Conservation (phyloP, 2,113 vertebrate genomes). For the Spheniscus mendiculus region DNA sequence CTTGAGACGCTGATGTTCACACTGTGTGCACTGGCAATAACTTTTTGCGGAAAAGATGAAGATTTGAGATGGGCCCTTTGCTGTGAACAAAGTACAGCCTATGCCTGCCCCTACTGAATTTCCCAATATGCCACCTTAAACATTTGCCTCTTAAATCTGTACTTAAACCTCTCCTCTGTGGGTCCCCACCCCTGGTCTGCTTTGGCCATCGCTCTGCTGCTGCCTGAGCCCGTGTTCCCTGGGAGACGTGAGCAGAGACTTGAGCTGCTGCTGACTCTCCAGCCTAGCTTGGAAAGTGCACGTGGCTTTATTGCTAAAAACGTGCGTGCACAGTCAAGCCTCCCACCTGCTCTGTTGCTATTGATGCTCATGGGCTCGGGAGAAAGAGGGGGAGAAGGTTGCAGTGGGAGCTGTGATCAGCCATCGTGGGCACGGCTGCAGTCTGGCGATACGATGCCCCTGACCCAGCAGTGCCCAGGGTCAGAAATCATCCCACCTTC, state of each 20-base stretch:
- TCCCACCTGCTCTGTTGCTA: neutral
- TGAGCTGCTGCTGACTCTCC: neutral
- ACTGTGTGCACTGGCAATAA: accelerated
- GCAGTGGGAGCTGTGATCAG: neutral
- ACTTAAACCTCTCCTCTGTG: neutral
- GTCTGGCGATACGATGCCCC: accelerated
- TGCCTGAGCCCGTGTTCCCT: accelerated
- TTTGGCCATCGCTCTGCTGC: accelerated
- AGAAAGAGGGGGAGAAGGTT: neutral
- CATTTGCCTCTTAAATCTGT: neutral
- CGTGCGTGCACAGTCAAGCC: neutral
- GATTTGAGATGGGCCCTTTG: neutral
- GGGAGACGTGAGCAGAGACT: neutral
- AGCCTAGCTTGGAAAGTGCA: neutral
- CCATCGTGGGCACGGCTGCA: accelerated
- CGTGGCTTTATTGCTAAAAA: neutral
- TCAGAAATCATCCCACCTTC: neutral
- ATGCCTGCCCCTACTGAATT: neutral
- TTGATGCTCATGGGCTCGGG: accelerated
- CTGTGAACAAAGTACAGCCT: neutral
- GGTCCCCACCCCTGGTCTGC: neutral
- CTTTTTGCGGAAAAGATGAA: neutral
- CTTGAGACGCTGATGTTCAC: neutral
- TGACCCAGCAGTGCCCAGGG: neutral
- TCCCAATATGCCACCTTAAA: neutral